A percentile compares a stretch with the other conserved stretches of the same genome.
These are phyloP conservation scores for Apis florea DNA, from an alignment of 1,140 invertebrate species.

Conservation along the genomic window DNA sequence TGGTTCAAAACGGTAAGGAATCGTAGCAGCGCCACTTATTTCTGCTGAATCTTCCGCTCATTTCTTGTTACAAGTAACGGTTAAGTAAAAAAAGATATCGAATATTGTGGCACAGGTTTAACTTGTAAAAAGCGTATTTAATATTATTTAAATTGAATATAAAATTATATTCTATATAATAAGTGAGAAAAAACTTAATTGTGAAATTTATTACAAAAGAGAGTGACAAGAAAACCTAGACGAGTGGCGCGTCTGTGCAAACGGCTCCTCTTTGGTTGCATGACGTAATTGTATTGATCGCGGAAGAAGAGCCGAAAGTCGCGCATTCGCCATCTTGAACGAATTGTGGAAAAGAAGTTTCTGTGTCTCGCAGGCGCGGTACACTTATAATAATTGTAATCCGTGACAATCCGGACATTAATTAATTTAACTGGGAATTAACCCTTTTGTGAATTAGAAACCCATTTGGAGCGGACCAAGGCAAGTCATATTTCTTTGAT, in stretches of 20 bases:
- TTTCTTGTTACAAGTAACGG: constrained; percentile 48
- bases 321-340: constrained; percentile 81
- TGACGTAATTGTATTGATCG: constrained; percentile 85
- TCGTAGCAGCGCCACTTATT: constrained; percentile 56
- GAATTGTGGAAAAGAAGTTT: constrained; percentile 78
- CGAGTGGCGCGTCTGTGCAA: constrained; percentile 65
- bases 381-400: constrained; percentile 75
- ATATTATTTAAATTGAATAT: constrained; percentile 12
- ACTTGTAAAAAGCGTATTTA: constrained; percentile 26
- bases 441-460: constrained; percentile 83
- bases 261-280: constrained; percentile 70
- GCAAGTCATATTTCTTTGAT: constrained; percentile 77
- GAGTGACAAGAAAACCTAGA: constrained; percentile 56
- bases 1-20: constrained; percentile 49
- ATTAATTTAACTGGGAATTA: constrained; percentile 80
- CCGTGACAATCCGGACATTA: constrained; percentile 81
- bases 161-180: constrained; percentile 17
- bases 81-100: constrained; percentile 41
- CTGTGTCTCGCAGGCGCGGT: constrained; percentile 75
- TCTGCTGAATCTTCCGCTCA: constrained; percentile 58
- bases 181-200: background rate
- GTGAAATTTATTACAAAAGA: constrained; percentile 20
- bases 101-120: constrained; percentile 7
- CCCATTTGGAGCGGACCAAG: constrained; percentile 87
- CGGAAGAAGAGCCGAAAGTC: constrained; percentile 76